Conservation (phyloP, 2,888 invertebrate genomes). For the Coenonympha arcania region DNA sequence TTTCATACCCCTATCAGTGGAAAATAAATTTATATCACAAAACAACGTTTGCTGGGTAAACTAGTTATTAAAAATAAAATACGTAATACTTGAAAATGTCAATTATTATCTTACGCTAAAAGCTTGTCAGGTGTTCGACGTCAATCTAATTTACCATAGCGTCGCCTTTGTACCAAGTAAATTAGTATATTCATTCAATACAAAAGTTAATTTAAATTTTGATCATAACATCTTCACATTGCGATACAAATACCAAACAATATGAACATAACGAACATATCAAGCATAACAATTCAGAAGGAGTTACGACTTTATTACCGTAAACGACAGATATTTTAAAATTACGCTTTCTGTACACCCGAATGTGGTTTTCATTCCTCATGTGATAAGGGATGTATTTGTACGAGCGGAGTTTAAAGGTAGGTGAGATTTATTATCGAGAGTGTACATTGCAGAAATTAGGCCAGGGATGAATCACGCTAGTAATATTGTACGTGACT, state of each 20-base stretch:
- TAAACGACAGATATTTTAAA: conserved; percentile 4
- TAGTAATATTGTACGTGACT: conserved; percentile 33
- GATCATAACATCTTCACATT: background rate
- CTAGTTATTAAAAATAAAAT: no score
- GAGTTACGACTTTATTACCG: conserved; percentile 19
- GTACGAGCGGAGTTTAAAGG: background rate
- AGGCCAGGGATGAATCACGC: conserved; percentile 29
- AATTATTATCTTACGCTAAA: no score
- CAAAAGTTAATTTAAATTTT: conserved; percentile 1
- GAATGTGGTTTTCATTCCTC: background rate
- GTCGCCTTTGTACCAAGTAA: no score
- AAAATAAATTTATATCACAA: no score
- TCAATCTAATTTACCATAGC: no score
- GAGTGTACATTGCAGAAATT: conserved; percentile 24
- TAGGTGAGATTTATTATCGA: conserved; percentile 4
- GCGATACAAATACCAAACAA: conserved; percentile 18
- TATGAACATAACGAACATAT: conserved; percentile 25
- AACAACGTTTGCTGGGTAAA: no score
- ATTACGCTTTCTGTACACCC: background rate
- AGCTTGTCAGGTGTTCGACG: no score
- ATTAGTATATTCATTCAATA: no score
- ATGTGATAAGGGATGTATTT: background rate
- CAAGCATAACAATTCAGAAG: conserved; percentile 27
- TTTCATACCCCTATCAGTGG: no score
- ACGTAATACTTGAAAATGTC: no score